A percentile compares a stretch with the other conserved stretches of the same genome.
phyloP scores from a whole-genome alignment of 2,888 invertebrate species.

The Keiferia lycopersicella region DNA sequence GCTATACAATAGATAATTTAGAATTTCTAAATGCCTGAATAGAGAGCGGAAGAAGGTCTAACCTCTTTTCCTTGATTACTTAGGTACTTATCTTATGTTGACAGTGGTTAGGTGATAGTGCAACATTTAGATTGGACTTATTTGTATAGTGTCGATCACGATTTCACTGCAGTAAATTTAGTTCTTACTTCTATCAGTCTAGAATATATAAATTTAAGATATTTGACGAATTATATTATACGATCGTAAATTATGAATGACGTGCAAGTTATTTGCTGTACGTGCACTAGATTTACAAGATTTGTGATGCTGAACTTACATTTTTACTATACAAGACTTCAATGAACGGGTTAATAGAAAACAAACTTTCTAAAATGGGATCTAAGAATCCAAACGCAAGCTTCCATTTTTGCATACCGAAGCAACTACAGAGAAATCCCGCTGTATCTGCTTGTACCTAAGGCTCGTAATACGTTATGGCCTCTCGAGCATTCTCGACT shows the following conservation, averaged over 20 bases:
- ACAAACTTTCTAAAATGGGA: neutral
- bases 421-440: neutral
- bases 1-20: neutral
- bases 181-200: neutral
- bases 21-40: neutral
- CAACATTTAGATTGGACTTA: neutral
- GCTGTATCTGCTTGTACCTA: neutral
- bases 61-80: neutral
- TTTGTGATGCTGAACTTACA: neutral
- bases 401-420: neutral
- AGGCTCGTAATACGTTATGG: neutral
- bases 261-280: neutral
- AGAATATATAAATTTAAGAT: neutral
- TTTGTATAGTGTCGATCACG: neutral
- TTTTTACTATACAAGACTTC: neutral
- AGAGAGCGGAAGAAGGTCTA: neutral
- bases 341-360: neutral
- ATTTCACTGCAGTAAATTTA: neutral
- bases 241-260: neutral
- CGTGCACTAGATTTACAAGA: neutral
- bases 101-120: neutral
- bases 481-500: neutral
- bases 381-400: slow-evolving; percentile 1
- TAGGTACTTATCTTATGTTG: neutral
- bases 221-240: no score